Evolutionary conservation across 2,797 vertebrate species (phyloP).

Genomic region (Pteropus rufus): DNA sequence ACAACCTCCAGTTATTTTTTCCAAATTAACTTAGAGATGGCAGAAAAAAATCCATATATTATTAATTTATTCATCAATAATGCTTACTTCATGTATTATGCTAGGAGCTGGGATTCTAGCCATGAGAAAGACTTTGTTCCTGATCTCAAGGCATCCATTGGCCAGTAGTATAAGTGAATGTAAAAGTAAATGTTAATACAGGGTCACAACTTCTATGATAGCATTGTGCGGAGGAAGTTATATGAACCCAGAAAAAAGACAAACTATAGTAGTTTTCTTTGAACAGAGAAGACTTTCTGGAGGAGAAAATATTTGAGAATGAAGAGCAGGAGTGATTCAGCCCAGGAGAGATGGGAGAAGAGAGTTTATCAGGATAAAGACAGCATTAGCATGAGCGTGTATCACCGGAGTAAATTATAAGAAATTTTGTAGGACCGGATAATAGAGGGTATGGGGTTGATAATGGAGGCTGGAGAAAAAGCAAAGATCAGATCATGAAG

Average conservation of each 20-base stretch:
- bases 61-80: background rate
- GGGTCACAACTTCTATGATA: background rate
- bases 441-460: fast-evolving
- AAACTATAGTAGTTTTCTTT: background rate
- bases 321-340: background rate
- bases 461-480: background rate
- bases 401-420: background rate
- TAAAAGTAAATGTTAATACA: background rate
- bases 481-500: background rate
- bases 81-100: background rate
- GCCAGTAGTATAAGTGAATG: background rate
- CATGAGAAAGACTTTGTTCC: background rate
- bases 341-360: background rate
- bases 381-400: background rate
- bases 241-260: background rate
- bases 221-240: background rate
- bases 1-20: background rate
- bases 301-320: background rate
- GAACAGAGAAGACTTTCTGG: background rate
- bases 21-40: background rate
- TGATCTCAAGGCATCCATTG: background rate
- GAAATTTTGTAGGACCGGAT: background rate
- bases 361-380: background rate
- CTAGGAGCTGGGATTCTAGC: background rate
- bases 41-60: background rate